Percentiles rank a stretch among this genome's conserved stretches.
Conservation (phyloP, 2,888 invertebrate species). For the Parnassius apollo region DNA sequence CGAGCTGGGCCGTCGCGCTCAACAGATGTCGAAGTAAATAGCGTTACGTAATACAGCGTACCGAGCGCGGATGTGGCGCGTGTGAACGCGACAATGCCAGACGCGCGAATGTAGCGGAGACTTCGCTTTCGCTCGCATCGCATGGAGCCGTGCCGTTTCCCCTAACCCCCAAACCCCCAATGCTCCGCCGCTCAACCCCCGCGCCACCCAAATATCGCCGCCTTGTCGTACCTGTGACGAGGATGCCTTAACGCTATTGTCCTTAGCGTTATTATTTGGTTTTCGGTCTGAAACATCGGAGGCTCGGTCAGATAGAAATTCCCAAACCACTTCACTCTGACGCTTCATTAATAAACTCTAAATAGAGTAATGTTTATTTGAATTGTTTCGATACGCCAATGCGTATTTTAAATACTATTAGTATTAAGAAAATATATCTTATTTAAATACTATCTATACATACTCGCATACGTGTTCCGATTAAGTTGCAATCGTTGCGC, state of each 20-base stretch:
- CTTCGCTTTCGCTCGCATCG: conserved; percentile 47
- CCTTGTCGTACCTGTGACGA: conserved; percentile 37
- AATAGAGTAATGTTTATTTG: no score
- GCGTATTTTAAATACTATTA: no score
- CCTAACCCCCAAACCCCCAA: conserved; percentile 27
- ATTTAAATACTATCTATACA: no score
- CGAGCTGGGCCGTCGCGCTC: conserved; percentile 55
- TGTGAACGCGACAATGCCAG: conserved; percentile 55
- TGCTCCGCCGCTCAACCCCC: conserved; percentile 32
- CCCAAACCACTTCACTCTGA: background rate
- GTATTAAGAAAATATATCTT: no score
- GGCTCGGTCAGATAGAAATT: conserved; percentile 8
- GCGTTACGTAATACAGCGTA: conserved; percentile 67
- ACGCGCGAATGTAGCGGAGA: conserved; percentile 68
- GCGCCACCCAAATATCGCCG: conserved; percentile 37
- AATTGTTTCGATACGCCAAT: no score
- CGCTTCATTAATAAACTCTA: conserved; percentile 1
- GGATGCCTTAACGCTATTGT: conserved; percentile 38
- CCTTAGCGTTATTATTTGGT: conserved; percentile 33
- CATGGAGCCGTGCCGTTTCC: conserved; percentile 39
- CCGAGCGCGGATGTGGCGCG: conserved; percentile 55
- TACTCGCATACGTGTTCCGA: no score
- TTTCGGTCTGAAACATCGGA: conserved; percentile 2
- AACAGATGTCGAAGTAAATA: conserved; percentile 69
- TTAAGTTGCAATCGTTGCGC: no score